Conservation (phyloP, 1,140 invertebrate species). For the Amyelois transitella region DNA sequence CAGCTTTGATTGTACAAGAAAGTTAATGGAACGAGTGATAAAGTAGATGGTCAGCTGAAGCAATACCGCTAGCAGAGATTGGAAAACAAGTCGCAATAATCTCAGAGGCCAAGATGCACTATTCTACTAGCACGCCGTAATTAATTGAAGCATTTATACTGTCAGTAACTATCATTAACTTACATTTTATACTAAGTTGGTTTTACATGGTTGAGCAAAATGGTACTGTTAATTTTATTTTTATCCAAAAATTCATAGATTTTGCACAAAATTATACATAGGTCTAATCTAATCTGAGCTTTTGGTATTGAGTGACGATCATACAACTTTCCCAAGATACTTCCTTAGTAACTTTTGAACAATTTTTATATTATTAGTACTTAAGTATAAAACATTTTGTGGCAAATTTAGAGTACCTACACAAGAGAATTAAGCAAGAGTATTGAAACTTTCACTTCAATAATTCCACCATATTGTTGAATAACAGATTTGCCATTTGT, state of each 20-base stretch:
- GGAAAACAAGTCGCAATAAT: neutral
- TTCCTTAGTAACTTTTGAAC: neutral
- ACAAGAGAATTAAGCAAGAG: conserved; percentile 18
- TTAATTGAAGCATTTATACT: neutral
- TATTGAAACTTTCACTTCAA: conserved; percentile 33
- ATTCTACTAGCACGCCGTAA: neutral
- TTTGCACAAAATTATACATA: too few relatives aligned
- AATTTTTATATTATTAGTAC: too few relatives aligned
- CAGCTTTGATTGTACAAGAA: neutral
- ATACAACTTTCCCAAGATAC: neutral
- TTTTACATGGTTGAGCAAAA: neutral
- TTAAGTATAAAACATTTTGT: conserved; percentile 27
- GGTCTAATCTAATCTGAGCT: too few relatives aligned
- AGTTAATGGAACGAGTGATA: neutral
- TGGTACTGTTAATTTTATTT: too few relatives aligned
- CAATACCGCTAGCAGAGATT: neutral
- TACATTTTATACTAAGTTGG: neutral
- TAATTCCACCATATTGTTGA: conserved; percentile 19
- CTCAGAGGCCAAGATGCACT: neutral
- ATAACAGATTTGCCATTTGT: neutral
- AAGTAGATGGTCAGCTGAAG: neutral
- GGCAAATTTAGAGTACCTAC: conserved; percentile 26
- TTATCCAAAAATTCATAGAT: too few relatives aligned
- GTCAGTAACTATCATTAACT: neutral
- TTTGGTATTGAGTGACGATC: too few relatives aligned